Evolutionary conservation across 1,140 invertebrate species (phyloP), one percentile per base, ranked within the genome.

Genomic region (Rhizoglyphus robini): DNA sequence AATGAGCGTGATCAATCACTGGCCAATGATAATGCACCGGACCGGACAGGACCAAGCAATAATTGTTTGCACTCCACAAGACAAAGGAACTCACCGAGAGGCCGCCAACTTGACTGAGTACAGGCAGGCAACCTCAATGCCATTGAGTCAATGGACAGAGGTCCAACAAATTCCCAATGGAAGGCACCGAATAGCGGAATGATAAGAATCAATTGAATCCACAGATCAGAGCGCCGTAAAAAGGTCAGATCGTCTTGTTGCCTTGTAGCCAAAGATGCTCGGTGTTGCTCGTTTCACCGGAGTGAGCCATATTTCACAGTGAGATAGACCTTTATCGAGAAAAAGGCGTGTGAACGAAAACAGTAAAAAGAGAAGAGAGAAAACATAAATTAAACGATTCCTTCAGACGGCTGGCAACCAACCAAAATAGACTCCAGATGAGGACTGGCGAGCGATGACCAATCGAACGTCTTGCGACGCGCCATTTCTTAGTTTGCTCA

Each of bases 171-270:
- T 27, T 54, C 51, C 51, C 51, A 54, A 32, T 32, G 51, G 51
- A 54, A 54, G 51, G 51, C 51, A 54, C 20, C 51, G 20, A 54
- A 25, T 8, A 32, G 51, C 51, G 23, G 23, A 32, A 23, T 54
- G 51, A 23, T 32, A 54, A 23, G 51, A 54, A 54, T 54, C 51
- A 54, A 41, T 54, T 54, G 23, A n/a, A n/a, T n/a, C 51, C 8
- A 41, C 36, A 41, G 8, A 18, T 8, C 36, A 8, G 36, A 11
- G 36, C 36, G 31, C 51, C 51, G 20, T 54, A 54, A 54, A 54
- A 20, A 54, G 51, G 51, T 23, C 51, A 54, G 23, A 11, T 54
- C 23, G 31, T 54, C 51, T 54, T 8, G 15, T 11, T 15, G 51
- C 51, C 23, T 54, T 54, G 51, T 54, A 11, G 51, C 31, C n/a